phyloP scores from a whole-genome alignment of 2,113 vertebrate species.

The Phoenicopterus ruber region DNA sequence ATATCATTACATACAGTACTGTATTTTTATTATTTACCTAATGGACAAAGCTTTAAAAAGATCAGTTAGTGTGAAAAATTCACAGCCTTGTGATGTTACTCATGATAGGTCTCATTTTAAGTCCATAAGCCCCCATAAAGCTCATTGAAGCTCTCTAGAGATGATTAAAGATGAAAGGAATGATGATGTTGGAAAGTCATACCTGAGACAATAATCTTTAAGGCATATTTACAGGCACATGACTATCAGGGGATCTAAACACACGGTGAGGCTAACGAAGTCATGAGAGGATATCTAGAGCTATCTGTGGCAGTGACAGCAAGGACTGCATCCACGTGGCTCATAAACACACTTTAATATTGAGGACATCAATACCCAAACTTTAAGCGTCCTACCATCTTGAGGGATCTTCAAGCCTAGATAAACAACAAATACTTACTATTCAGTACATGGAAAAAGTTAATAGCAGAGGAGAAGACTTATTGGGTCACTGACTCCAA shows the following conservation, averaged over 20 bases:
- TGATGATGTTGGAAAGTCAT: background rate
- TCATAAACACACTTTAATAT: background rate
- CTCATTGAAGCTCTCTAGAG: background rate
- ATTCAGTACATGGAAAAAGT: background rate
- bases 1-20: background rate
- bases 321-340: background rate
- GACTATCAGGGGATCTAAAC: background rate
- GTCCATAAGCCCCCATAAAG: background rate
- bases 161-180: background rate
- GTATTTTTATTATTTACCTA: background rate
- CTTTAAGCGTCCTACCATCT: background rate
- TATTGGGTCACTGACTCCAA: background rate
- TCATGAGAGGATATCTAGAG: background rate
- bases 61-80: background rate
- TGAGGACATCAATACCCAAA: background rate
- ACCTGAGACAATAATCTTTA: background rate
- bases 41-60: background rate
- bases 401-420: background rate
- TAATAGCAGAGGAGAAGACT: background rate
- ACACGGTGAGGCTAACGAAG: background rate
- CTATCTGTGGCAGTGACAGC: background rate
- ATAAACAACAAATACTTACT: background rate
- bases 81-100: background rate
- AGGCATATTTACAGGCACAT: background rate
- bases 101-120: background rate